A percentile compares a stretch with the other conserved stretches of the same genome.
These are phyloP conservation scores for Buphagus erythrorhynchus DNA, from an alignment of 2,797 vertebrate species.

Conservation along the genomic window DNA sequence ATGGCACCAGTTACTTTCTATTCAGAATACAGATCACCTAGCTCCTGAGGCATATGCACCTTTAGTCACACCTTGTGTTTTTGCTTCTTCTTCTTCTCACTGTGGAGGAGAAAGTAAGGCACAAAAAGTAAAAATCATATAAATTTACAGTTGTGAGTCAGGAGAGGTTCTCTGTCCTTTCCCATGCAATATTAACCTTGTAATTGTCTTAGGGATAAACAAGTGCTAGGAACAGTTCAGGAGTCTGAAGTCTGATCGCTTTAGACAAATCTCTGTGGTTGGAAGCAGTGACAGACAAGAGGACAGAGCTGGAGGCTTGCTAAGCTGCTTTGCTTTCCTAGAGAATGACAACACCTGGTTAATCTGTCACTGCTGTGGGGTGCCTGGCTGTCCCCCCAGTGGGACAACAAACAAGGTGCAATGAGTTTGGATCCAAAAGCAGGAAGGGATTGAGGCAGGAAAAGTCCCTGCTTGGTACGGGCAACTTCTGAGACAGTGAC, in stretches of 20 bases:
- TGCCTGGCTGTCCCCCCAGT: not conserved
- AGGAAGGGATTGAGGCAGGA: not conserved
- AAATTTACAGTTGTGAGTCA: not conserved
- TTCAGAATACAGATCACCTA: not conserved
- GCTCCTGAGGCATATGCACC: not conserved
- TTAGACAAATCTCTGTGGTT: not conserved
- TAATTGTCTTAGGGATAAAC: constrained; percentile 4
- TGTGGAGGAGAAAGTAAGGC: not conserved
- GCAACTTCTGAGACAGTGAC: not conserved
- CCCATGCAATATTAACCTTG: constrained; percentile 7
- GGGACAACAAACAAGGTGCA: not conserved
- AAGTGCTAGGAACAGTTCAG: not conserved
- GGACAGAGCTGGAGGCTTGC: not conserved
- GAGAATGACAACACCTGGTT: not conserved
- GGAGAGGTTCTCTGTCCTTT: not conserved
- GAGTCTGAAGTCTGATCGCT: constrained; percentile 17
- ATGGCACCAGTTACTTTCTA: not conserved
- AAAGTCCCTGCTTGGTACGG: not conserved
- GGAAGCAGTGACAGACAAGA: not conserved
- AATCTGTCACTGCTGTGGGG: not conserved
- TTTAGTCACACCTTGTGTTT: not conserved
- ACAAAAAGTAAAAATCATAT: not conserved
- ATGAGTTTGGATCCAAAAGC: not conserved
- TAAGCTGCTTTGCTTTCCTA: constrained; percentile 13
- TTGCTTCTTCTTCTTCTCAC: not conserved